Base-by-base conservation (phyloP, 2,888 invertebrate species). In the Acrocera orbiculus region DNA sequence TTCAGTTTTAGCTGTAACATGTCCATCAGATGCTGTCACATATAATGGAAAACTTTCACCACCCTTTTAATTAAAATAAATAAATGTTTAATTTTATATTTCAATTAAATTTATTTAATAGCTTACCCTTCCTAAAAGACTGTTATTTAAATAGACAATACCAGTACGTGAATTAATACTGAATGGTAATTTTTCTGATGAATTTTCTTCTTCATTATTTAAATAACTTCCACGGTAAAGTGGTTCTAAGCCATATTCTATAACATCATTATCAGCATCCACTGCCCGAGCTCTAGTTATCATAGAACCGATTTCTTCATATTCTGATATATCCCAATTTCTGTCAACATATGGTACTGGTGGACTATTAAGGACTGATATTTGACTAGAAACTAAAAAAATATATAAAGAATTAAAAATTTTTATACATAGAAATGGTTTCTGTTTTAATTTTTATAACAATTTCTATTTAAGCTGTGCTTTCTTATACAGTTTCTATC, bases 121-220 rank as follows among this genome's bases (percentile, higher is more conserved):
- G 58, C 68, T 69, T 63, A 86, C 86, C 65, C 76, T 69, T 51
- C 78, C 79, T 46, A 59, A 57, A 20, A 87, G 64, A 1, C 81
- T 76, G 49, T 83, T 76, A 48, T 83, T 85, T 30, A 86, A 68
- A 46, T 71, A 76, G 32, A 87, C 78, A 5, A 73, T 72, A 19
- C 87, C 87, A 1, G 76, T 77, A 4, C 62, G 60, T 23, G 72
- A 68, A 55, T 87, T 72, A 40, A 89, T 85, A 27, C 66, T 60
- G 53, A 87, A 87, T 2, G 85, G 85, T 15, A 77, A 63, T 4
- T 47, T 49, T 40, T 45, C 42, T 36, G 39, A 41, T 16, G 36
- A 42, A 4, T 33, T 37, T 19, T 39, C 41, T 10, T 32, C 40
- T 2, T 31, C 41, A 26, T 42, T 40, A 27, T 44, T 35, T 9